Base-by-base conservation (phyloP, 1,140 invertebrate genomes). In the Drosophila funebris region DNA sequence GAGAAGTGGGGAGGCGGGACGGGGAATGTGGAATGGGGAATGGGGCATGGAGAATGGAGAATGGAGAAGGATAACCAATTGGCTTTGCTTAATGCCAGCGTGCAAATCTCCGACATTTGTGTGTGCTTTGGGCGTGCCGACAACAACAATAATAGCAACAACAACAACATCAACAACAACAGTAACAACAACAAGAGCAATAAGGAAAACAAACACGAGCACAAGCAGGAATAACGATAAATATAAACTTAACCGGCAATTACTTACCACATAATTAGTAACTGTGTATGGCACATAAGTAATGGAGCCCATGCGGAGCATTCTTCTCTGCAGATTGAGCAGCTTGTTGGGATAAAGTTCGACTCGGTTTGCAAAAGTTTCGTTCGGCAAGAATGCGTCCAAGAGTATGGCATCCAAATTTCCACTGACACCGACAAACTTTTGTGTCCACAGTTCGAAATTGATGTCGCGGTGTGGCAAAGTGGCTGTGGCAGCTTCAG, bases 231-330 rank as follows among this genome's bases (percentile, higher is more conserved):
- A 54, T 57, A 75, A 78, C 74, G 70, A 84, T 88, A 90, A 90
- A 90, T 90, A 90, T 90, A 90, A 87, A 87, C 81, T 90, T 90
- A 90, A 87, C 87, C 82, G 62, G 73, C 84, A 89, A 89, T 85
- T 84, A 90, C 89, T 91, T 91, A 91, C 90, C 90, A 91, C 90
- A 91, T 91, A 91, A 91, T 91, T 83, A 91, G 85, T 85, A 88
- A 90, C 73, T 74, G 84, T 84, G 78, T 91, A 91, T 75, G 90
- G 90, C 64, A 90, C 76, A 89, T 91, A 91, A 78, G 90, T 91
- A 82, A 89, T 54, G 52, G 90, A 87, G 60, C 87, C 80, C 56
- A 90, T 56, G 60, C 77, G 78, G 48, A 91, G 61, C 56, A 76
- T 67, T 57, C 90, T 81, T 20, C 75, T 41, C 70, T 76, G 24